Evolutionary conservation across 2,113 vertebrate genomes (phyloP), one percentile per base, ranked within the genome.

Genomic region (Chionomys nivalis): DNA sequence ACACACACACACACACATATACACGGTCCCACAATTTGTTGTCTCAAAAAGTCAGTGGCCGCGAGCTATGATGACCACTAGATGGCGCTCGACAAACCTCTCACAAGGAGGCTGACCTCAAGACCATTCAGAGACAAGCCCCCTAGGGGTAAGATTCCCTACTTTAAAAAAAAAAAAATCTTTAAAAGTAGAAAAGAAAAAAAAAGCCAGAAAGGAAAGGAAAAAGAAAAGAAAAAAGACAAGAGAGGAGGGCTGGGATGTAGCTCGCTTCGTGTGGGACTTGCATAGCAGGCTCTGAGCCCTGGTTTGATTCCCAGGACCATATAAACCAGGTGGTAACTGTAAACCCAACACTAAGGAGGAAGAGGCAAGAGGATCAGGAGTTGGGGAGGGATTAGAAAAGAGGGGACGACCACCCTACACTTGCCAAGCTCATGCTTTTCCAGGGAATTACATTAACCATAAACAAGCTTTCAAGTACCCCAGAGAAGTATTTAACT

Each of bases 51-150:
- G 55, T 85, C 83, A 87, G 28, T 0, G 2, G 68, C 73, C 42
- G 42, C 90, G 90, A 94, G 44, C 90, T 3, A 4, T 12, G 12
- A n/a, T 86, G 28, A 90, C 93, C 95, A 95, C 87, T 97, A 90
- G 55, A 11, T 91, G 65, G 81, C 94, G 97, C 78, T 83, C 47
- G 58, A 89, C 36, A 5, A 92, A 94, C 9, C 26, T 0, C 39
- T 73, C 55, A 78, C 21, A 24, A 42, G n/a, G 0, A 2, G 6
- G 17, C 39, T 87, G 63, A 6, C 16, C 81, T 33, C 36, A 87
- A 81, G 0, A 0, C 76, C 44, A 19, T 89, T 91, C 31, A 55
- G 79, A 87, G 52, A 89, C 31, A 21, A 72, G 11, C 24, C 26
- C n/a, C n/a, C n/a, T n/a, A 66, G 44, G 44, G 55, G 11, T 31